Evolutionary conservation across 2,113 vertebrate genomes (phyloP).

Genomic region (Indicator indicator): DNA sequence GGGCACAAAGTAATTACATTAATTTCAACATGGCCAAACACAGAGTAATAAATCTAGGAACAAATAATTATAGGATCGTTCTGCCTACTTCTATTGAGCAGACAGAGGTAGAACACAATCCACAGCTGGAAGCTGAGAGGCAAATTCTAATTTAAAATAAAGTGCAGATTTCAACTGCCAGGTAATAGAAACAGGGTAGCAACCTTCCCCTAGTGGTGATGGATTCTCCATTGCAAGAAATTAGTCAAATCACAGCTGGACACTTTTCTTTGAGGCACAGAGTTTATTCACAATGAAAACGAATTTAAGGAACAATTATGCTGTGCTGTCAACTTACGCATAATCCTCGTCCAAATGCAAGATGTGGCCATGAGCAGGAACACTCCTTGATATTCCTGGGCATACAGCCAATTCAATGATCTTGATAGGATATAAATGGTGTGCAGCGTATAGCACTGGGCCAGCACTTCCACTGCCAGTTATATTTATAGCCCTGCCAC

Average conservation of each 20-base stretch:
- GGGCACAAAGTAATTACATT: not conserved
- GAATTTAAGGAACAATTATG: not conserved
- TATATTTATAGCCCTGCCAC: conserved; percentile 41
- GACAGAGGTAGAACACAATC: not conserved
- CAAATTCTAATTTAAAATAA: conserved; percentile 4
- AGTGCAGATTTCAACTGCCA: not conserved
- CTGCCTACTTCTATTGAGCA: not conserved
- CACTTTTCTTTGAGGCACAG: not conserved
- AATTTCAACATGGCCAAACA: not conserved
- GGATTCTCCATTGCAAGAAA: not conserved
- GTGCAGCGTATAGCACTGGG: not conserved
- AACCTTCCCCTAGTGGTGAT: not conserved
- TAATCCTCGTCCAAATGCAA: not conserved
- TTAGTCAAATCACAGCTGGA: not conserved
- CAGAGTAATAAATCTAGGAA: not conserved
- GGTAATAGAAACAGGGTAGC: not conserved
- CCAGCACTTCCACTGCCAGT: not conserved
- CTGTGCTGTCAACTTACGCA: conserved; percentile 12
- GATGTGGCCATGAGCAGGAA: not conserved
- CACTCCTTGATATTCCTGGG: conserved; percentile 14
- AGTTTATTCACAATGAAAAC: conserved; percentile 3
- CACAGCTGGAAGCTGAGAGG: not conserved
- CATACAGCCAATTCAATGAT: conserved; percentile 2
- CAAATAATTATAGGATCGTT: not conserved
- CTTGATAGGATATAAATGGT: conserved; percentile 29